Percentiles rank a stretch among this genome's conserved stretches.
These are phyloP conservation scores for Diorhabda elongata DNA, from an alignment of 1,140 invertebrate species.

Conservation along the genomic window DNA sequence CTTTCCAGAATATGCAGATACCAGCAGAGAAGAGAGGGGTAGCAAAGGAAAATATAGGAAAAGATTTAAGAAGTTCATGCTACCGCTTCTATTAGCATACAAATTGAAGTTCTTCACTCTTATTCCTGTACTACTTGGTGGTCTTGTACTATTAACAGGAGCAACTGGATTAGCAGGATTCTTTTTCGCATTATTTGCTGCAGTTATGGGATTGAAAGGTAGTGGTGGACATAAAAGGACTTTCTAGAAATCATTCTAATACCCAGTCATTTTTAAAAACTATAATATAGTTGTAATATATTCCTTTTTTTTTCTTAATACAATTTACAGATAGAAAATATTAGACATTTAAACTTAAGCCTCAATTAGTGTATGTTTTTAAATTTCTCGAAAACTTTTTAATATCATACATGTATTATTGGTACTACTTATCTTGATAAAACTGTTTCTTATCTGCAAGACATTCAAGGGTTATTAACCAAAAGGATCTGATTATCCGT, in stretches of 20 bases:
- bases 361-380: too few relatives aligned
- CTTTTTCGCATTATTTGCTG: slow-evolving; percentile 77
- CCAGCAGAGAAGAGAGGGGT: slow-evolving; percentile 32
- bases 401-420: too few relatives aligned
- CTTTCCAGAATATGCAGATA: slow-evolving; percentile 30
- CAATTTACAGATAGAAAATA: too few relatives aligned
- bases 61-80: slow-evolving; percentile 63
- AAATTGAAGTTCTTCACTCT: slow-evolving; percentile 78
- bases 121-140: slow-evolving; percentile 69
- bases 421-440: too few relatives aligned
- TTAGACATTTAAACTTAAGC: too few relatives aligned
- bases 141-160: slow-evolving; percentile 66
- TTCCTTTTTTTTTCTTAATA: too few relatives aligned
- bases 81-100: slow-evolving; percentile 73
- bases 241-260: not conserved
- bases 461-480: too few relatives aligned
- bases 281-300: too few relatives aligned
- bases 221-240: slow-evolving; percentile 20
- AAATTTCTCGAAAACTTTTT: too few relatives aligned
- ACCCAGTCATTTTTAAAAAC: too few relatives aligned
- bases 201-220: slow-evolving; percentile 51
- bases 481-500: too few relatives aligned
- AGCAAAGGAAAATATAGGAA: slow-evolving; percentile 52
- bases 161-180: slow-evolving; percentile 76
- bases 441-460: too few relatives aligned